These are phyloP conservation scores for Meiosimyza platycephala DNA, from an alignment of 2,888 invertebrate genomes.

Conservation along the genomic window DNA sequence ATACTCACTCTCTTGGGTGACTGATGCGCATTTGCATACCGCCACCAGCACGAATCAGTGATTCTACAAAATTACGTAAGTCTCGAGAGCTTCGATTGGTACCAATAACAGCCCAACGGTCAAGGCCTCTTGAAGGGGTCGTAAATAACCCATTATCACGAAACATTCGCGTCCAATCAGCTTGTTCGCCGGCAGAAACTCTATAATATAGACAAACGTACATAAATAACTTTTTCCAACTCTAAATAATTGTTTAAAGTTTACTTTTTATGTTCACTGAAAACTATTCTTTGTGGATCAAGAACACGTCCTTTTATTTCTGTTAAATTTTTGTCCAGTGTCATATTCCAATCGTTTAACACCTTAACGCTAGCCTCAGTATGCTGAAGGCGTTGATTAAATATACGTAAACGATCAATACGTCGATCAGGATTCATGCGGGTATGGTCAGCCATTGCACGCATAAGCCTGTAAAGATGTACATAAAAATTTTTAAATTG, in stretches of 20 bases:
- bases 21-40: slow-evolving; percentile 68
- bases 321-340: slow-evolving; percentile 73
- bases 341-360: slow-evolving; percentile 78
- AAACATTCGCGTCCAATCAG: slow-evolving; percentile 83
- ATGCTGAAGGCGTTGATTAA: slow-evolving; percentile 73
- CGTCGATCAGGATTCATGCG: slow-evolving; percentile 80
- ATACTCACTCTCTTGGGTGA: slow-evolving; percentile 63
- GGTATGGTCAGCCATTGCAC: slow-evolving; percentile 78
- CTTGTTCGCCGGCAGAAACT: slow-evolving; percentile 70
- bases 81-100: slow-evolving; percentile 56
- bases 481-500: not conserved
- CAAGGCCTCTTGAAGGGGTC: slow-evolving; percentile 60
- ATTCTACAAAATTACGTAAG: slow-evolving; percentile 55
- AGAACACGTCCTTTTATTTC: slow-evolving; percentile 76
- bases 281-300: slow-evolving; percentile 74
- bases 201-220: slow-evolving; percentile 40
- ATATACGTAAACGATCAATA: slow-evolving; percentile 75
- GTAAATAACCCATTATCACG: slow-evolving; percentile 69
- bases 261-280: slow-evolving; percentile 65
- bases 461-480: slow-evolving; percentile 69
- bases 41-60: slow-evolving; percentile 64
- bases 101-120: slow-evolving; percentile 66
- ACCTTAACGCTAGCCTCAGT: slow-evolving; percentile 72
- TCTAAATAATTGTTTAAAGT: not conserved
- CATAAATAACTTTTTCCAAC: not conserved